Base-by-base conservation (phyloP, 1,140 invertebrate species). In the Drosophila parabipectinata region DNA sequence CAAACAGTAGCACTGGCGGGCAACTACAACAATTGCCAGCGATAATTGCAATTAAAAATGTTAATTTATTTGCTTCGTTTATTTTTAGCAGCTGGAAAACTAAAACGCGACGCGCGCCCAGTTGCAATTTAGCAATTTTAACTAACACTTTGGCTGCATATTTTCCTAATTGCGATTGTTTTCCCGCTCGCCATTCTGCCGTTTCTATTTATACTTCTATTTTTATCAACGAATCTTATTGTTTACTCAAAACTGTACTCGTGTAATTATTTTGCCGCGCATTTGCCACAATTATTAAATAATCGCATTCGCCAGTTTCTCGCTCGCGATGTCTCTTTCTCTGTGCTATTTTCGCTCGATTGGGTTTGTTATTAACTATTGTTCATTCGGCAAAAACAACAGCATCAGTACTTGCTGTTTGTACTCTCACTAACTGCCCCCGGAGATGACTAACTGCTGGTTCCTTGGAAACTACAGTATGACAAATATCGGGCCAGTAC, bases 241-340 rank as follows among this genome's bases (percentile, higher is more conserved):
- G 72, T 69, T 81, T 77, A 62, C 69, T 73, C 45, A 50, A 55
- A 37, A 66, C 56, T 34, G 26, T 47, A 21, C 53, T 32, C 41
- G 44, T 77, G 72, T 78, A 72, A 85, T 87, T 85, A 87, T 87
- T 72, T 78, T 87, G 66, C 78, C 82, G 78, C 83, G 74, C 74
- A 87, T 87, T 81, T 85, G 74, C 78, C 82, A 85, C 82, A 87
- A 87, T 88, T 87, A 88, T 87, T 87, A 76, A 87, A 87, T 87
- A 87, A 87, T 87, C 82, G 60, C 78, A 87, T 78, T 82, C 77
- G 73, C 80, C 62, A 63, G 15, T 47, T 18, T 10, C 44, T 47
- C 44, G 7, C 44, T 47, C 44, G 8, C 18, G 41, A 14, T 44
- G 41, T 44, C 15, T 74, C 64, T 61, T 61, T 87, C 68, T 87